Base-by-base conservation (phyloP, 2,113 vertebrate genomes). In the Amphilophus citrinellus region DNA sequence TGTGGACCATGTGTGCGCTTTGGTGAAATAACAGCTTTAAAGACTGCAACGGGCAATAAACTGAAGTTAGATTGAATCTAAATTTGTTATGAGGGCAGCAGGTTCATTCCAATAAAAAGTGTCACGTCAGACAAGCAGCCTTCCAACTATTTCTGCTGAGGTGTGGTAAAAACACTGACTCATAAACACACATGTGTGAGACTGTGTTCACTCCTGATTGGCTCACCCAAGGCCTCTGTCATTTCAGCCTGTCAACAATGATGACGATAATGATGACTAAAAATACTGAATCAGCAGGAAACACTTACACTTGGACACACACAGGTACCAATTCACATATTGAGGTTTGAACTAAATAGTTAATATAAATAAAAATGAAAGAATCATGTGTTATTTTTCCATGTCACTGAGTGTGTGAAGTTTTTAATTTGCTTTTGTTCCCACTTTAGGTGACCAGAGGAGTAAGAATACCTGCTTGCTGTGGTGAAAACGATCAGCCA, bases 251-350 rank as follows among this genome's bases (percentile, higher is more conserved):
- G 78, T 68, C 53, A 76, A 62, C 24, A 92, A 92, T 78, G 94
- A 94, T 71, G 92, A 93, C 17, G 94, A 95, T 13, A 93, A 92
- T 0, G 93, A 93, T 0, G 90, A 91, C 76, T 93, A 91, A 82
- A 91, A 39, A 63, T 68, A 10, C 56, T 10, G 10, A 86, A 77
- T 89, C 82, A 83, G 83, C 83, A 92, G 79, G 47, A 83, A 61
- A 42, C 83, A 56, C 44, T 10, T 24, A 60, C 8, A 1, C 71
- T 7, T 50, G 37, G 59, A 68, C 61, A 66, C 24, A 79, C 35
- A 77, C 56, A 80, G 62, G 86, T 88, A 85, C 63, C 83, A 44
- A 24, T 35, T 73, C 68, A 53, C 17, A 53, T 32, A 14, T 14
- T n/a, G 20, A 32, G 47, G 10, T 56, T 56, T 53, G 8, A 56